These are phyloP conservation scores for Eubasilissa regina DNA, from an alignment of 1,140 invertebrate genomes.

Conservation along the genomic window DNA sequence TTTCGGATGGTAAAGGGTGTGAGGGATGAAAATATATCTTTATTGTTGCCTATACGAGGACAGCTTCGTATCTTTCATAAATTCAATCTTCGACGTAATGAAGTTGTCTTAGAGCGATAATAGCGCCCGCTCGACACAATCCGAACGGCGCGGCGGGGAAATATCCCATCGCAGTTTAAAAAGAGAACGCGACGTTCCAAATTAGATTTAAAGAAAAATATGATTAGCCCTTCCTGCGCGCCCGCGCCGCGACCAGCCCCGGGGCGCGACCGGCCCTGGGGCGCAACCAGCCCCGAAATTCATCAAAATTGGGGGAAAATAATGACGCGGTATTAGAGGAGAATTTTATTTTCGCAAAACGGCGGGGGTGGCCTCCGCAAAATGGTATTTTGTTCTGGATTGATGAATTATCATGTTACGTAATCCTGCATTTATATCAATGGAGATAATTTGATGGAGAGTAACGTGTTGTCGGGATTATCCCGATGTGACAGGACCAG, in stretches of 20 bases:
- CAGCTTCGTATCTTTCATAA: no score
- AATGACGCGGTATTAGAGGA: conserved; percentile 53
- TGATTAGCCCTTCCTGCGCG: conserved; percentile 55
- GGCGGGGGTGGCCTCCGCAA: background rate
- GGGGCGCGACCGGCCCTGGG: conserved; percentile 4
- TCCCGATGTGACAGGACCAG: background rate
- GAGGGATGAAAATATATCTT: no score
- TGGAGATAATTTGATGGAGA: conserved; percentile 7
- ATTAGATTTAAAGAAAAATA: conserved; percentile 59
- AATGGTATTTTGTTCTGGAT: conserved; percentile 52
- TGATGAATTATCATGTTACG: conserved; percentile 49
- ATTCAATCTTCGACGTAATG: no score
- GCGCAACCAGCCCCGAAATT: conserved; percentile 19
- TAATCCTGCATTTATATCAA: conserved; percentile 34
- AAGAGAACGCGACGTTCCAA: conserved; percentile 39
- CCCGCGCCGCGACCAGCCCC: background rate
- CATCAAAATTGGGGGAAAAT: conserved; percentile 54
- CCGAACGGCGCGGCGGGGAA: conserved; percentile 21
- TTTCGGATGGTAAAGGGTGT: no score
- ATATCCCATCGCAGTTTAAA: conserved; percentile 20
- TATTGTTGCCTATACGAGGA: no score
- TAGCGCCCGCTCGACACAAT: conserved; percentile 5
- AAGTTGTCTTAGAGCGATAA: no score
- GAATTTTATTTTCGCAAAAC: conserved; percentile 49
- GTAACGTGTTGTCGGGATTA: conserved; percentile 7